Base-by-base conservation (phyloP, 2,797 vertebrate genomes). In the Lophotriccus pileatus region DNA sequence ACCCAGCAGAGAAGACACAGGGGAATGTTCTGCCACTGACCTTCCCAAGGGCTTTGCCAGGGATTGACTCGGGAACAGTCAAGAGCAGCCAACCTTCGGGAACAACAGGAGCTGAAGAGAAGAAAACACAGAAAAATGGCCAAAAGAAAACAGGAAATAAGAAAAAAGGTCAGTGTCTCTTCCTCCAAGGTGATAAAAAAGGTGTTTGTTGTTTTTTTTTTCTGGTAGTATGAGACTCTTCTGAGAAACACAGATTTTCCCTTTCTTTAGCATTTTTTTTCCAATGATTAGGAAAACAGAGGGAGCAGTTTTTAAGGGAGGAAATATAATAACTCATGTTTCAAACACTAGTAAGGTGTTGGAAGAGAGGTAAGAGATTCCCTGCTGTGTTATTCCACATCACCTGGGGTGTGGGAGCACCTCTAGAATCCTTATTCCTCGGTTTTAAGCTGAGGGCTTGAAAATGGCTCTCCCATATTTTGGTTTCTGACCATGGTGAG, bases 181-280 rank as follows among this genome's bases (percentile, higher is more conserved):
- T 59, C 36, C 28, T 30, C 47, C 75, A 37, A 27, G 87, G 66
- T 93, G 92, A 95, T 94, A 96, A 92, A 92, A 87, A 91, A 89
- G 50, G 58, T 58, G 59, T 25, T 14, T 13, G 7, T 47, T 47
- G 12, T 44, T 5, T 47, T 74, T 87, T 37, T 62, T 79, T 60
- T 78, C 72, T 58, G 41, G 19, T 60, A 14, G 19, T 19, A 13
- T 23, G 10, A 82, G 59, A 12, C 6, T 53, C 3, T 69, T 18
- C 9, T 53, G 22, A 76, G 30, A 81, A 92, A 47, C 69, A 9
- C 1, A 28, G 25, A 23, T 74, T 16, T 62, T 88, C 10, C 9
- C 7, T 49, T 60, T 53, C 41, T 79, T 60, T 83, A 55, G 9
- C 5, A 9, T 68, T 87, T 69, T 59, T 59, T 41, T 49, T 36